Conservation (phyloP, 2,888 invertebrate genomes). For the Hypena proboscidalis region DNA sequence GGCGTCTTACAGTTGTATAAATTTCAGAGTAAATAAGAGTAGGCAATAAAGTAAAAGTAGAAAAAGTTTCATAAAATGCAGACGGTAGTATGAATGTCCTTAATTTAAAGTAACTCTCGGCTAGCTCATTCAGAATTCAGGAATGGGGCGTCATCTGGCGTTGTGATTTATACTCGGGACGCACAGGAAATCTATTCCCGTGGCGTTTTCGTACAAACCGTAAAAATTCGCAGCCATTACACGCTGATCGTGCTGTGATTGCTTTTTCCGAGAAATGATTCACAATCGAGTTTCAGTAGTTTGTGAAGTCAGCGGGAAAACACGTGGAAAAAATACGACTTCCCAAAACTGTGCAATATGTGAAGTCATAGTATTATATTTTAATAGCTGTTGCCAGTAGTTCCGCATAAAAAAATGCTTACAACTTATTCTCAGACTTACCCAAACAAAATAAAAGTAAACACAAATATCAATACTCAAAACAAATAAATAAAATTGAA, state of each 20-base stretch:
- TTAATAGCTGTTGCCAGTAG: no score
- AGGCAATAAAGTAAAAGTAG: conserved; percentile 13
- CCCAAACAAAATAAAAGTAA: no score
- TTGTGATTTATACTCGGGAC: conserved; percentile 71
- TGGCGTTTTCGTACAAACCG: conserved; percentile 28
- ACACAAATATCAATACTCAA: no score
- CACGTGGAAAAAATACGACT: not conserved
- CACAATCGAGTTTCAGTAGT: conserved; percentile 2
- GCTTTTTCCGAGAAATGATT: not conserved
- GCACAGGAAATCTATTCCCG: conserved; percentile 55
- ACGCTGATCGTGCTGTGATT: conserved; percentile 40
- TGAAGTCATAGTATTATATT: not conserved
- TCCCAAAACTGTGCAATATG: not conserved
- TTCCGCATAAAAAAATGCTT: no score
- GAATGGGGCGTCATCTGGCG: conserved; percentile 68
- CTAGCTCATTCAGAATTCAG: conserved; percentile 71
- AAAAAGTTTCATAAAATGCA: conserved; percentile 30
- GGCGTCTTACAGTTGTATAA: not conserved
- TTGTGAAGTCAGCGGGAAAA: no score
- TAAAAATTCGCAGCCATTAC: conserved; percentile 50
- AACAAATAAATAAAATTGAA: no score
- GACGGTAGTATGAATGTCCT: conserved; percentile 36
- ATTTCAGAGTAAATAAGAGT: conserved; percentile 1
- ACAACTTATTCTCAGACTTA: no score
- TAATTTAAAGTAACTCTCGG: conserved; percentile 51